Percentiles rank a stretch among this genome's conserved stretches.
These are phyloP conservation scores for Hermaeophaga mercurialis DNA, from an alignment of 2,888 invertebrate genomes.

Conservation along the genomic window DNA sequence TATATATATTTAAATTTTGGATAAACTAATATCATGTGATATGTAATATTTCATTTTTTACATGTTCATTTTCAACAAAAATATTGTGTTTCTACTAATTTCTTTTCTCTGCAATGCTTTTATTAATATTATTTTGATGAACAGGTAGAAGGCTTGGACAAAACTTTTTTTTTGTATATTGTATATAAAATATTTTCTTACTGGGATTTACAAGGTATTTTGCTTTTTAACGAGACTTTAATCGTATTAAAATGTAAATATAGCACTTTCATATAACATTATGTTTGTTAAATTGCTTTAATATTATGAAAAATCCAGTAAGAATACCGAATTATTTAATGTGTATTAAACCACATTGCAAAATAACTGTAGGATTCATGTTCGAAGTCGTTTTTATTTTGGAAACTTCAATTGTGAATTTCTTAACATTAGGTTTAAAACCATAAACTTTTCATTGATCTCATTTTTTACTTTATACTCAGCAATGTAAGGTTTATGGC, in stretches of 20 bases:
- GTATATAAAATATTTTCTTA: conserved; percentile 21
- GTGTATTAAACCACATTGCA: conserved; percentile 22
- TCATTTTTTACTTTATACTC: conserved; percentile 23
- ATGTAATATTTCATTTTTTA: conserved; percentile 42
- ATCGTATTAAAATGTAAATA: too few relatives aligned
- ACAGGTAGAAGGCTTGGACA: conserved; percentile 3
- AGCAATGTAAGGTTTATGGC: conserved; percentile 30
- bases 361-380: conserved; percentile 25
- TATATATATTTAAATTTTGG: conserved; percentile 41
- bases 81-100: conserved; percentile 18
- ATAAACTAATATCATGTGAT: conserved; percentile 50
- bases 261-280: not conserved
- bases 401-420: conserved; percentile 34
- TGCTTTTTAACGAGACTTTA: not conserved
- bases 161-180: conserved; percentile 19
- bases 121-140: not conserved
- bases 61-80: conserved; percentile 10
- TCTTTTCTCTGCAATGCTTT: conserved; percentile 7
- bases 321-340: conserved; percentile 21
- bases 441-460: conserved; percentile 29
- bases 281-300: not conserved
- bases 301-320: conserved; percentile 15
- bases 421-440: conserved; percentile 15
- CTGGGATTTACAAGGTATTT: not conserved
- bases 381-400: conserved; percentile 35